phyloP scores from a whole-genome alignment of 1,140 invertebrate species.

The Ditylenchus dipsaci region DNA sequence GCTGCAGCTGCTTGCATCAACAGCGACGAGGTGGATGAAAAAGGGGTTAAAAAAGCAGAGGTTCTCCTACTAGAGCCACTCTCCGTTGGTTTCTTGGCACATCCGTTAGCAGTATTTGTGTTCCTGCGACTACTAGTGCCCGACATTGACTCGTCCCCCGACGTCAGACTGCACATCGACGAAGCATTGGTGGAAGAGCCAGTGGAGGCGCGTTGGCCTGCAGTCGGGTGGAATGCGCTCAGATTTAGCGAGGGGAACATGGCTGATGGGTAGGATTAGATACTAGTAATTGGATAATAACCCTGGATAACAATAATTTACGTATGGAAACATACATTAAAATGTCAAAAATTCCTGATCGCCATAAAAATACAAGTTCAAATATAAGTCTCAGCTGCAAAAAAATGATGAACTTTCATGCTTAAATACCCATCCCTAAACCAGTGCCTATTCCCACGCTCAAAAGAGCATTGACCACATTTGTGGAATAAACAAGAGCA shows the following conservation, averaged over 20 bases:
- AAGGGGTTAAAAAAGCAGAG: slow-evolving; percentile 8
- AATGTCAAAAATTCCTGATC: too few relatives aligned
- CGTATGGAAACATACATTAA: too few relatives aligned
- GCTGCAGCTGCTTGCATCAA: slow-evolving; percentile 1
- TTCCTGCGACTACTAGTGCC: not conserved
- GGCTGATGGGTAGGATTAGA: not conserved
- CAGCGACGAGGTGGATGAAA: slow-evolving; percentile 16
- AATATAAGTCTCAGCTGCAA: too few relatives aligned
- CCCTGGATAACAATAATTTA: too few relatives aligned
- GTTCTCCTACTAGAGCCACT: not conserved
- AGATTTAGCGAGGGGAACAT: not conserved
- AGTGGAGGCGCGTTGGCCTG: not conserved
- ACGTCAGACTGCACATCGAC: not conserved
- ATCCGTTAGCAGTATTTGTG: not conserved
- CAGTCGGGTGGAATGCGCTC: not conserved
- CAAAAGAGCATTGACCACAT: too few relatives aligned
- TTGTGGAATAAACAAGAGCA: too few relatives aligned
- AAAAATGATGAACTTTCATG: too few relatives aligned
- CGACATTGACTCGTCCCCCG: not conserved
- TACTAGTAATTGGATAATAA: too few relatives aligned
- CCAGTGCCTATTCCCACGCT: too few relatives aligned
- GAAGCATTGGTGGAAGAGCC: not conserved
- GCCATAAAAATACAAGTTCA: too few relatives aligned
- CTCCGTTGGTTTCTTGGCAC: not conserved
- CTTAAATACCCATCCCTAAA: too few relatives aligned